Evolutionary conservation across 2,888 invertebrate genomes (phyloP).

Genomic region (Lampropteryx suffumata): DNA sequence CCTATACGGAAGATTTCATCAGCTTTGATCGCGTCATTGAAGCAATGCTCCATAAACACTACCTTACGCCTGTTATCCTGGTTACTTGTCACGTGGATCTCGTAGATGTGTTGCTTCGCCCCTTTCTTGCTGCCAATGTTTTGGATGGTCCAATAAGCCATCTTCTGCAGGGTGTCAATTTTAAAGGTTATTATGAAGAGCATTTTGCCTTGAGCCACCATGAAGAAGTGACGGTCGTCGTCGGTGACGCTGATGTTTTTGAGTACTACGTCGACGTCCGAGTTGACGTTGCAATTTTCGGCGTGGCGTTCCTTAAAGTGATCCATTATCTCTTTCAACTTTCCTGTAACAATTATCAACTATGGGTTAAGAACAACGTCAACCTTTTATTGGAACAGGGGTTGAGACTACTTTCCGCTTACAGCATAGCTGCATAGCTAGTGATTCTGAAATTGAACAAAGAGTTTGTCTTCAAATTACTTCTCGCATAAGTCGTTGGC

Average conservation of each 20-base stretch:
- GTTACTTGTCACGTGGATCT: constrained; percentile 63
- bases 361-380: no score
- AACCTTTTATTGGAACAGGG: no score
- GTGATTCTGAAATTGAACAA: no score
- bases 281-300: constrained; percentile 48
- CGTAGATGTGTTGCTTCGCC: constrained; percentile 65
- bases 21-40: constrained; percentile 60
- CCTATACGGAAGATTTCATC: constrained; percentile 63
- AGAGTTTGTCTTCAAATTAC: no score
- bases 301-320: constrained; percentile 70
- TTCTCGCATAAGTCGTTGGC: no score
- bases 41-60: constrained; percentile 65
- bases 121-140: constrained; percentile 62
- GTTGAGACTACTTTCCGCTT: no score
- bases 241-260: constrained; percentile 45
- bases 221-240: constrained; percentile 60
- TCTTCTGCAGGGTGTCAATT: constrained; percentile 63
- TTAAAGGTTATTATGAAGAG: constrained; percentile 66
- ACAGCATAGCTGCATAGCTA: no score
- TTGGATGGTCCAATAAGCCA: constrained; percentile 68
- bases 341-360: constrained; percentile 46
- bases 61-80: constrained; percentile 58
- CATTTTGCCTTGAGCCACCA: constrained; percentile 56
- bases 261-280: constrained; percentile 58
- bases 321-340: constrained; percentile 59